Base-by-base conservation (phyloP, 2,797 vertebrate genomes). In the Dipus sagitta region DNA sequence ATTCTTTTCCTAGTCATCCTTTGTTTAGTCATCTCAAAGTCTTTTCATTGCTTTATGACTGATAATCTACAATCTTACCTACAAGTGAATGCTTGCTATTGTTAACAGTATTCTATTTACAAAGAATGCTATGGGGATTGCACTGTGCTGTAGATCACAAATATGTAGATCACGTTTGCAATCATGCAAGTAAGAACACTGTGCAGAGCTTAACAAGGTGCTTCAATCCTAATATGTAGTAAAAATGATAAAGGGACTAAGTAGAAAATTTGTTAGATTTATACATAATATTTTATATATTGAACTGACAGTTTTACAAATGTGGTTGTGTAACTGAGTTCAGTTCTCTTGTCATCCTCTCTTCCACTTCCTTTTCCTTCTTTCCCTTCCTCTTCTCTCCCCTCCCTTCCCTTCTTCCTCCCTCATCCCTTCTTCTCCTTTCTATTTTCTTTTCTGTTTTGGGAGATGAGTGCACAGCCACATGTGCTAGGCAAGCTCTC, bases 191-290 rank as follows among this genome's bases (percentile, higher is more conserved):
- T 70, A 80, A 6, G 30, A 52, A 77, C 71, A 79, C 62, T 68
- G 28, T 34, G 68, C 65, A 2, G 83, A 54, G 60, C 11, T 81
- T 94, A 74, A 24, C 52, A 74, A 68, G 32, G 8, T 3, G 0
- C 23, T 90, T 58, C 9, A 75, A 14, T 60, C 20, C 60, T 11
- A 75, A 14, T 54, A 20, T 32, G 38, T 54, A 81, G n/a, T 34
- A 67, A 88, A 87, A 92, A 90, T 23, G n/a, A 6, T 18, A 64
- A 86, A 38, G 23, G 23, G 6, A 1, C 6, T 71, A 47, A 85
- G 9, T 28, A 58, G 32, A 13, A 86, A 78, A 54, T 79, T 82
- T 94, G 3, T 15, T 94, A 67, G 12, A 34, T 94, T 90, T 79
- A 58, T 95, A 89, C 32, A 20, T 26, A 70, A 6, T 42, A 20